These are phyloP conservation scores for Enteromius mattozi DNA, from an alignment of 2,797 vertebrate species.

Conservation along the genomic window DNA sequence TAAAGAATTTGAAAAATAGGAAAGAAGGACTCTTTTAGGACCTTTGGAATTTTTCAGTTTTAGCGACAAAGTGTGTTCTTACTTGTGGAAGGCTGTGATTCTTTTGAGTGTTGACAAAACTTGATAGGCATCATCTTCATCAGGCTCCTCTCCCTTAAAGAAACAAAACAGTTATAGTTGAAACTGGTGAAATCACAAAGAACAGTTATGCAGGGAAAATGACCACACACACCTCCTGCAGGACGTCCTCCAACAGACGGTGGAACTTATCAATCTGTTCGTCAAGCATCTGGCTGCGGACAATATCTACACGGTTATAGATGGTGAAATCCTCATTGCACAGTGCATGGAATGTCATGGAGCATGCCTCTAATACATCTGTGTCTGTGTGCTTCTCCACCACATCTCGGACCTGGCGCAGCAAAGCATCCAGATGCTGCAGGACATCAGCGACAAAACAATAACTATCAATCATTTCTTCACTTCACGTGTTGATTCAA, in stretches of 20 bases:
- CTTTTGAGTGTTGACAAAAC: constrained; percentile 88
- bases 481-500: background rate
- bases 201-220: background rate
- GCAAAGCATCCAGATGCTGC: constrained; percentile 88
- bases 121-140: constrained; percentile 89
- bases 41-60: background rate
- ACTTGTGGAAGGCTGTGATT: constrained; percentile 91
- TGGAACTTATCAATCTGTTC: constrained; percentile 89
- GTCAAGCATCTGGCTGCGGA: constrained; percentile 88
- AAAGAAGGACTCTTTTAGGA: background rate
- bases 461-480: background rate
- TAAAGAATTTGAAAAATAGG: background rate
- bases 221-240: constrained; percentile 80
- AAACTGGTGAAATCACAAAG: background rate
- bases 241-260: constrained; percentile 87
- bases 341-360: constrained; percentile 88
- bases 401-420: constrained; percentile 87
- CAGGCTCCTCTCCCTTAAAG: constrained; percentile 84
- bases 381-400: constrained; percentile 90
- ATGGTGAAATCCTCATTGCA: constrained; percentile 91
- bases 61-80: constrained; percentile 11
- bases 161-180: background rate
- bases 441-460: background rate
- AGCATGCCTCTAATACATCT: constrained; percentile 88
- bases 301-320: constrained; percentile 88